Evolutionary conservation across 2,113 vertebrate species (phyloP).

Genomic region (Oreochromis spilurus): DNA sequence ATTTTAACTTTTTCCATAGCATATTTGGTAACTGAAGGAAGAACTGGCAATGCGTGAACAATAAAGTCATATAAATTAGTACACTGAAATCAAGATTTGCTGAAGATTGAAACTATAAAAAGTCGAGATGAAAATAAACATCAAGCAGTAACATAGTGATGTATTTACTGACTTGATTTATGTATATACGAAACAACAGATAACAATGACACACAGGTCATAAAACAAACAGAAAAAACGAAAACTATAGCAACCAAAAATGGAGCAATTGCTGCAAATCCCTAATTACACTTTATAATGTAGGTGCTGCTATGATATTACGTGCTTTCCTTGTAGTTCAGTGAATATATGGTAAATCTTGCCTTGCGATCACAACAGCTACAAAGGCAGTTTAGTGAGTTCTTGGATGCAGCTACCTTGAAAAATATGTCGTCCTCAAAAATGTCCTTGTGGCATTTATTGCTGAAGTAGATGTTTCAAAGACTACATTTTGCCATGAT

Average conservation of each 20-base stretch:
- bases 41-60: rapidly evolving
- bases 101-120: neutral
- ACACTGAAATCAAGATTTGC: neutral
- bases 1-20: neutral
- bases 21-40: neutral
- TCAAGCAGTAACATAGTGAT: neutral
- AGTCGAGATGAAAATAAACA: neutral
- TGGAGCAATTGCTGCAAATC: neutral
- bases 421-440: neutral
- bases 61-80: neutral
- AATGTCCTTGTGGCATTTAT: neutral
- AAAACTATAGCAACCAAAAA: neutral
- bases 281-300: neutral
- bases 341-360: neutral
- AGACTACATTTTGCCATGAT: neutral
- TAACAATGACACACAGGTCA: neutral
- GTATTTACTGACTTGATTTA: neutral
- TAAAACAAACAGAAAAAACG: neutral
- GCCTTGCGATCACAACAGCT: neutral
- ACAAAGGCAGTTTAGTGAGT: neutral
- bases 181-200: neutral
- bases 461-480: neutral
- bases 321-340: neutral
- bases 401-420: neutral
- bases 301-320: neutral